Conservation (phyloP, 1,140 invertebrate genomes). For the Atta texana region DNA sequence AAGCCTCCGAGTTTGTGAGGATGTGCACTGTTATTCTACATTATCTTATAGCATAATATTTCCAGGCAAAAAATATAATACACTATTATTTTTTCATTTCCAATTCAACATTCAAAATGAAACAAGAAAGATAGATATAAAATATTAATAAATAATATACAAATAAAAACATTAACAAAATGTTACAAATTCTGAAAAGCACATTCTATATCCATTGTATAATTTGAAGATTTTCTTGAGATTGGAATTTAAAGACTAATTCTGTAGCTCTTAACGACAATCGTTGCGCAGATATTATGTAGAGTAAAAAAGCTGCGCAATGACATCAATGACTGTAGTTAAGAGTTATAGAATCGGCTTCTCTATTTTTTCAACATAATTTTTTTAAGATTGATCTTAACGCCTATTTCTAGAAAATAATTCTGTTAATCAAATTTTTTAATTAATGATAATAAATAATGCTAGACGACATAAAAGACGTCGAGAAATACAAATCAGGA, state of each 20-base stretch:
- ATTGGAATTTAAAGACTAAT: background rate
- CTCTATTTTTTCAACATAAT: background rate
- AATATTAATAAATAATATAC: background rate
- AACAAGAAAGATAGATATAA: background rate
- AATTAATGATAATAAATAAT: conserved; percentile 23
- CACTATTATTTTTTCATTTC: background rate
- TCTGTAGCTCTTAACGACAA: too few species aligned
- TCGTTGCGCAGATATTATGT: too few species aligned
- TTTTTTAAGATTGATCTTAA: background rate
- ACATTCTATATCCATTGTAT: conserved; percentile 3
- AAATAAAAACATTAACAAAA: too few species aligned
- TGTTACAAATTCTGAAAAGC: background rate
- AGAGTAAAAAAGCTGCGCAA: too few species aligned
- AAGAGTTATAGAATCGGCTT: too few species aligned
- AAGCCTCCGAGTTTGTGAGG: background rate
- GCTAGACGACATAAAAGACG: conserved; percentile 72
- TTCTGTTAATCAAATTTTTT: background rate
- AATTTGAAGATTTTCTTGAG: background rate
- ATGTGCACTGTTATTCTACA: background rate
- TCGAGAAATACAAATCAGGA: conserved; percentile 62
- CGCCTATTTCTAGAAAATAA: background rate
- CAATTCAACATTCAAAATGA: background rate
- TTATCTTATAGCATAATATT: background rate
- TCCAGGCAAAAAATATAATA: background rate
- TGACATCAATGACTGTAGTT: too few species aligned